Evolutionary conservation across 2,888 invertebrate species (phyloP).

Genomic region (Nemurella pictetii): DNA sequence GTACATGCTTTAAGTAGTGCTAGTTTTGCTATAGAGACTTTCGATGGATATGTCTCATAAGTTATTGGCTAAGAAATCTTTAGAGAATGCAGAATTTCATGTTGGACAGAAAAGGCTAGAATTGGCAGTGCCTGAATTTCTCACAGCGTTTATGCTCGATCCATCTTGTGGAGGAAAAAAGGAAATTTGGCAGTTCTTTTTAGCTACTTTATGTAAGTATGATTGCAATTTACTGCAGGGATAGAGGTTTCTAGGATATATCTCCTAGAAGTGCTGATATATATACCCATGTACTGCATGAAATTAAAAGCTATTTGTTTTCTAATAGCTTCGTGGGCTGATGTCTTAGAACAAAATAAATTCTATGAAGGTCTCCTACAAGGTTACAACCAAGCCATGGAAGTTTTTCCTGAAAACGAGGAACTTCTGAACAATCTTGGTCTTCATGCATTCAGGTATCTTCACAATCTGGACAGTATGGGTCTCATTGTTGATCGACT

Average conservation of each 20-base stretch:
- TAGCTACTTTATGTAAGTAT: constrained; percentile 44
- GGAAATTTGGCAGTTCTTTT: constrained; percentile 46
- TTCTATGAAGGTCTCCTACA: constrained; percentile 51
- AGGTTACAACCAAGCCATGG: constrained; percentile 52
- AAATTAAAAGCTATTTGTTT: constrained; percentile 3
- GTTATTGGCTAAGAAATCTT: neutral
- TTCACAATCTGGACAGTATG: constrained; percentile 25
- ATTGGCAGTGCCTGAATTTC: constrained; percentile 43
- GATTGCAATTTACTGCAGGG: neutral
- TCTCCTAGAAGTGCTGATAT: neutral
- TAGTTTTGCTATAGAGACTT: no score
- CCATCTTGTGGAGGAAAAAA: constrained; percentile 42
- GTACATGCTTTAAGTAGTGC: no score
- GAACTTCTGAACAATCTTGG: constrained; percentile 57
- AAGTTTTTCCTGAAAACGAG: constrained; percentile 56
- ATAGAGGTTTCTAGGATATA: no score
- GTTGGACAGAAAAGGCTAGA: neutral
- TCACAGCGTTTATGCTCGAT: constrained; percentile 47
- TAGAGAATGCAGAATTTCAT: neutral
- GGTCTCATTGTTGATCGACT: no score
- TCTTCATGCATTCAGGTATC: constrained; percentile 57
- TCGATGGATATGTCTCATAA: neutral
- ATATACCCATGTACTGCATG: neutral
- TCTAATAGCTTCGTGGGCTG: constrained; percentile 45
- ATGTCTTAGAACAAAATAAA: constrained; percentile 47